phyloP scores from a whole-genome alignment of 1,140 invertebrate genomes.

The Globodera rostochiensis region DNA sequence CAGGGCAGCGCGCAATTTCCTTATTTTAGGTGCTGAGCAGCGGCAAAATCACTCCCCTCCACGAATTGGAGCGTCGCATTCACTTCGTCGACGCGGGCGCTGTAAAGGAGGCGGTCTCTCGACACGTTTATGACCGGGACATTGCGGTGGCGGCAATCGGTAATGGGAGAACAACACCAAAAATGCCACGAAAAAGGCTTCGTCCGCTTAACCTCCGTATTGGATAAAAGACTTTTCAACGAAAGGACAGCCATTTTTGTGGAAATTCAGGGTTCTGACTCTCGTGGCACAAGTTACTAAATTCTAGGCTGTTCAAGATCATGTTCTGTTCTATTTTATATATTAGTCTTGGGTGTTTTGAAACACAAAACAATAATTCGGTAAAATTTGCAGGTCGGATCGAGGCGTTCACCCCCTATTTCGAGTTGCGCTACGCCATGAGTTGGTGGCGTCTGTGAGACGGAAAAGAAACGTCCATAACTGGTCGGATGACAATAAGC shows the following conservation, averaged over 20 bases:
- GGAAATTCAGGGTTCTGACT: no score
- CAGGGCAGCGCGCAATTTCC: background rate
- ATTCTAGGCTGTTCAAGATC: no score
- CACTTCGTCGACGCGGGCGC: constrained; percentile 35
- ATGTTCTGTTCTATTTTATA: background rate
- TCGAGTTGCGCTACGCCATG: constrained; percentile 36
- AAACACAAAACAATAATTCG: background rate
- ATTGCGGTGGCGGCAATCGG: constrained; percentile 46
- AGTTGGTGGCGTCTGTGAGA: constrained; percentile 47
- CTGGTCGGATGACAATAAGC: no score
- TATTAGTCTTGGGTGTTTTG: background rate
- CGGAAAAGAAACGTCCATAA: no score
- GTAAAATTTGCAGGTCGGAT: constrained; percentile 24
- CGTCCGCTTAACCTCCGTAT: background rate
- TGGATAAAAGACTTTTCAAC: constrained; percentile 12
- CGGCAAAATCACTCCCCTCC: constrained; percentile 37
- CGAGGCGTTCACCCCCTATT: constrained; percentile 37
- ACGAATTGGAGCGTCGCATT: constrained; percentile 46
- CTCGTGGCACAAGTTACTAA: no score
- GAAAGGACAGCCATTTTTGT: no score
- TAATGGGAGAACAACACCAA: background rate
- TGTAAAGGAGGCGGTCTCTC: constrained; percentile 44
- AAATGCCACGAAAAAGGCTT: background rate
- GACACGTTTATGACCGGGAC: constrained; percentile 55
- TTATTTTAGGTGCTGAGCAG: constrained; percentile 47